phyloP scores from a whole-genome alignment of 1,140 invertebrate species.

The Anastrepha ludens region DNA sequence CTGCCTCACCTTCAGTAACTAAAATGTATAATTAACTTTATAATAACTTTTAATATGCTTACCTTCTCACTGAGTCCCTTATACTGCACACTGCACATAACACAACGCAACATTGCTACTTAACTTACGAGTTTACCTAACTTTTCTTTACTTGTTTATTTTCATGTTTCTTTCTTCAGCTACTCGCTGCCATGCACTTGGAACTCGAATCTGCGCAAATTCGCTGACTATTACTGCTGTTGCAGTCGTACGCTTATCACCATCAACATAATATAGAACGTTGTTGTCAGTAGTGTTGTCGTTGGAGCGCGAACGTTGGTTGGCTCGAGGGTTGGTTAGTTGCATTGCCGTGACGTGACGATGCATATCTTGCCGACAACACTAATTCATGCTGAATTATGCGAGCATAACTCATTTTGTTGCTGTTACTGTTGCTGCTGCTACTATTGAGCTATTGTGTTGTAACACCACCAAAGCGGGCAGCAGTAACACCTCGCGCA shows the following conservation, averaged over 20 bases:
- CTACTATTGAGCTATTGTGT: not conserved
- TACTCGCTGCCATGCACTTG: not conserved
- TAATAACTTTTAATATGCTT: conserved; percentile 52
- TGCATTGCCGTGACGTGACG: not conserved
- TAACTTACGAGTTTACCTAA: not conserved
- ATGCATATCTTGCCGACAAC: conserved; percentile 50
- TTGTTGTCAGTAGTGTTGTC: not conserved
- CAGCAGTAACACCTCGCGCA: conserved; percentile 26
- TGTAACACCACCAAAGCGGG: conserved; percentile 3
- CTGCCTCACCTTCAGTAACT: not conserved
- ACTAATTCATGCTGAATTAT: conserved; percentile 54
- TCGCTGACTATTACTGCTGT: conserved; percentile 14
- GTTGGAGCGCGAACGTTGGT: not conserved
- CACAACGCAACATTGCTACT: not conserved
- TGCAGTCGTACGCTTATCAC: not conserved
- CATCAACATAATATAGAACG: not conserved
- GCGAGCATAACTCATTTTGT: conserved; percentile 45
- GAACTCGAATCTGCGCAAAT: not conserved
- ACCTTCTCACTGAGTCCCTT: conserved; percentile 22
- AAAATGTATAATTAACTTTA: conserved; percentile 51
- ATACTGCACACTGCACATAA: not conserved
- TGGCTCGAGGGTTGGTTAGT: not conserved
- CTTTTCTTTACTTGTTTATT: conserved; percentile 29
- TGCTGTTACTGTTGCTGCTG: not conserved
- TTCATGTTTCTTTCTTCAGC: not conserved